A percentile compares a stretch with the other conserved stretches of the same genome.
These are phyloP conservation scores for Barnardius zonarius DNA, from an alignment of 2,113 vertebrate species.

Conservation along the genomic window DNA sequence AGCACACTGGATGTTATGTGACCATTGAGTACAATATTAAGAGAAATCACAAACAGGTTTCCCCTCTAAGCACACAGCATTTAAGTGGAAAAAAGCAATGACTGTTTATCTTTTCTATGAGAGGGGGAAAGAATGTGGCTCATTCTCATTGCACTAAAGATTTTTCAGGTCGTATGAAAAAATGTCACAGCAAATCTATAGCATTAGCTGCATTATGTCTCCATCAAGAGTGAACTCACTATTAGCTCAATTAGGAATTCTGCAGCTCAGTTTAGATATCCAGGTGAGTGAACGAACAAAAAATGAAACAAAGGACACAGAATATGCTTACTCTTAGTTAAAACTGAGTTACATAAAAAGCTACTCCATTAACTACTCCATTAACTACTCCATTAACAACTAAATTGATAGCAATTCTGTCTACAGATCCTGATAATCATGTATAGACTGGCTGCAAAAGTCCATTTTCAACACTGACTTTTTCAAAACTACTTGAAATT, in stretches of 20 bases:
- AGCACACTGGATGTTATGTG: background rate
- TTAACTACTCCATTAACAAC: background rate
- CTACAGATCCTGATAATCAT: background rate
- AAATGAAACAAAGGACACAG: constrained; percentile 6
- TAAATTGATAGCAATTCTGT: background rate
- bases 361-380: too few species aligned
- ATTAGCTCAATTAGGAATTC: background rate
- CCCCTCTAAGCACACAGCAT: background rate
- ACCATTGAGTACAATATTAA: background rate
- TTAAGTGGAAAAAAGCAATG: background rate
- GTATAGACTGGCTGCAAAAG: background rate
- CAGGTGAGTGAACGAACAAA: background rate
- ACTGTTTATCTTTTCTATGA: background rate
- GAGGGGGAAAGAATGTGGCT: background rate
- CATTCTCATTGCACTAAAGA: background rate
- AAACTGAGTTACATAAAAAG: background rate
- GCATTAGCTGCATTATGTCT: background rate
- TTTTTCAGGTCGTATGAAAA: background rate
- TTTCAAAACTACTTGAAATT: background rate
- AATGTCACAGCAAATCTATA: background rate
- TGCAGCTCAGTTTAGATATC: background rate
- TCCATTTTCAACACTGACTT: background rate
- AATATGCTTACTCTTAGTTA: background rate
- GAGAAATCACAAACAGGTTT: background rate
- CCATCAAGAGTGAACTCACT: background rate